Evolutionary conservation across 2,888 invertebrate genomes (phyloP).

Genomic region (Drosophila nigritarsus): DNA sequence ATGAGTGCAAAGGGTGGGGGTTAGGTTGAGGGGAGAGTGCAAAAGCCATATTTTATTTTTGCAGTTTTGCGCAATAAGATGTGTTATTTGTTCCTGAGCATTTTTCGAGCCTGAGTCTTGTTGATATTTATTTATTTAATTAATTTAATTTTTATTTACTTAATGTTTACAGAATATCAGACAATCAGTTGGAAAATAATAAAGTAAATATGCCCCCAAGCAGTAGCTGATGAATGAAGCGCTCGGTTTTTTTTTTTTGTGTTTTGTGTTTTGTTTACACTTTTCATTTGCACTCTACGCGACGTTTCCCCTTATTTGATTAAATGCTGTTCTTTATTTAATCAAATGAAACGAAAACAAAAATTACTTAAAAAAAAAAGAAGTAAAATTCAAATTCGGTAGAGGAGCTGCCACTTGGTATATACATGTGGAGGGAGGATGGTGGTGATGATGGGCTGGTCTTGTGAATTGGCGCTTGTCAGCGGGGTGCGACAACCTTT

Average conservation of each 20-base stretch:
- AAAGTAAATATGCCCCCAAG: conserved; percentile 4
- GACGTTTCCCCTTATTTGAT: conserved; percentile 55
- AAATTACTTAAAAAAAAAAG: neutral
- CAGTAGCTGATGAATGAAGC: conserved; percentile 35
- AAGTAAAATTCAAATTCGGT: conserved; percentile 23
- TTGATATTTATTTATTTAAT: conserved; percentile 66
- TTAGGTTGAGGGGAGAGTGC: neutral
- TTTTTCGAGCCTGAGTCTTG: conserved; percentile 16
- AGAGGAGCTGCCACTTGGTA: neutral
- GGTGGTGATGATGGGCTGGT: neutral
- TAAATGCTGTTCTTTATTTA: conserved; percentile 72
- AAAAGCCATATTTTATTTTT: conserved; percentile 31
- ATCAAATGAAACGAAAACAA: conserved; percentile 60
- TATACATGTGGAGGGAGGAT: neutral
- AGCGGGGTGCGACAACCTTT: conserved; percentile 50
- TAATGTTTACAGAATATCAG: conserved; percentile 34
- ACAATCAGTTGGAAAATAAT: conserved; percentile 15
- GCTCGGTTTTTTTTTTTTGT: conserved; percentile 21
- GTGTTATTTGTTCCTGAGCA: conserved; percentile 58
- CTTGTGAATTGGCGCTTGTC: conserved; percentile 15
- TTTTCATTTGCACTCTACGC: conserved; percentile 51
- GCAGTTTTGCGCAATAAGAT: conserved; percentile 62
- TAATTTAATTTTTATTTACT: conserved; percentile 68
- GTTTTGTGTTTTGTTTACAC: conserved; percentile 50
- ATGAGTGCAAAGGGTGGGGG: neutral